Evolutionary conservation across 2,888 invertebrate species (phyloP), one percentile per base, ranked within the genome.

Genomic region (Cheilosia variabilis): DNA sequence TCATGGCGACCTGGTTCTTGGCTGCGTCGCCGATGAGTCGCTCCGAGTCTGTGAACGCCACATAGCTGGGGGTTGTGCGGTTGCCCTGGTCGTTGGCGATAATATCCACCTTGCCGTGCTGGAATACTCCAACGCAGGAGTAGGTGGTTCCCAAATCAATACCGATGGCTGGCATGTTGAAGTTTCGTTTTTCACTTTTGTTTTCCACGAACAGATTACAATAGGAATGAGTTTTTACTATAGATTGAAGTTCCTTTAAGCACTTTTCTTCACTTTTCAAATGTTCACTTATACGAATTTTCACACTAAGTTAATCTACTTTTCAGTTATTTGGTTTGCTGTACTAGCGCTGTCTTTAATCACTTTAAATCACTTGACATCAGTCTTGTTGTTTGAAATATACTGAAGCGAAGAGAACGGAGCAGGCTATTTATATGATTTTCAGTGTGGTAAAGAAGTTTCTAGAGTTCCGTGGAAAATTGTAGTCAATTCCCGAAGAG

Each of bases 121-220:
- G 95, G 93, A 95, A 96, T 5, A 96, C 95, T 24, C 95, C 96
- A 37, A 96, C 96, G 90, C 96, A 96, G 68, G 96, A 96, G 92
- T 95, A 97, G 6, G 96, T 97, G 60, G 96, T 97, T 66, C 96
- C 97, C 88, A 97, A 93, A 92, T 97, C 97, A 90, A 97, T 97
- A 87, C 96, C 96, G 87, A 96, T 94, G 58, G 95, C 94, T 88
- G 94, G 93, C 89, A 92, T 89, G 90, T 93, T 93, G 17, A 55
- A 4, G n/a, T 69, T 37, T 4, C 2, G 1, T n/a, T 22, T 17
- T 9, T 47, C 94, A 90, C 96, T 60, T 92, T 96, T 17, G 5
- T 96, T 90, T 50, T 22, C n/a, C 22, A 50, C 17, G 10, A 50
- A 1, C 10, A 22, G 22, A 45, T 45, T 17, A 7, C 17, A 47